Evolutionary conservation across 1,140 invertebrate genomes (phyloP), one percentile per base, ranked within the genome.

Genomic region (Magallana angulata): DNA sequence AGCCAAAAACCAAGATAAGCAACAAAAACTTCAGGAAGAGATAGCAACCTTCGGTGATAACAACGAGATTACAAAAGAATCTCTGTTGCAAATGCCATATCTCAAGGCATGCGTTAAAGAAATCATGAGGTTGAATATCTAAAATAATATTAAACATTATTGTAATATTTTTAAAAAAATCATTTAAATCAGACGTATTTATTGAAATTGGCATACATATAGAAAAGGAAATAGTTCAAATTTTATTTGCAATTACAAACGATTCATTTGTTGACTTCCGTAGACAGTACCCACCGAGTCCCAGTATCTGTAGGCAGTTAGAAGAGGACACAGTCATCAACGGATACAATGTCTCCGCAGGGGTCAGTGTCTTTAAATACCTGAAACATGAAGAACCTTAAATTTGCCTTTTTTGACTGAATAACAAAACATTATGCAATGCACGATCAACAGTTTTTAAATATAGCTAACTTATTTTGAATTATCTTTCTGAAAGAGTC

Each of bases 11-110:
- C 16, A n/a, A 3, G 64, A 68, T 24, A 68, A 68, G 18, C 64
- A 68, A 9, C 64, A 68, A 7, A 68, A 68, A 68, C 64, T 68
- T 68, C 64, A 68, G n/a, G 64, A 68, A 8, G 64, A 68, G 64
- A 68, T 68, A n/a, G 8, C 3, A 3, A 18, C 64, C 6, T n/a
- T 68, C n/a, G 8, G 64, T 68, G 64, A 24, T 68, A 18, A 18
- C 18, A 68, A 18, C 24, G 64, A 8, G 5, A 9, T 68, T 18
- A 68, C 64, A 9, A 68, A 68, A 68, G 64, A 68, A 68, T 68
- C 64, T 18, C 18, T 68, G 1, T 7, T 24, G 24, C 18, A 24
- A 7, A 68, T 68, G 64, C n/a, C 64, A 8, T 68, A 68, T 68
- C 64, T 68, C 8, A 68, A 68, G 7, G 64, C 64, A 18, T 68